Conservation (phyloP, 2,113 vertebrate genomes). For the Psittacara wagleri region DNA sequence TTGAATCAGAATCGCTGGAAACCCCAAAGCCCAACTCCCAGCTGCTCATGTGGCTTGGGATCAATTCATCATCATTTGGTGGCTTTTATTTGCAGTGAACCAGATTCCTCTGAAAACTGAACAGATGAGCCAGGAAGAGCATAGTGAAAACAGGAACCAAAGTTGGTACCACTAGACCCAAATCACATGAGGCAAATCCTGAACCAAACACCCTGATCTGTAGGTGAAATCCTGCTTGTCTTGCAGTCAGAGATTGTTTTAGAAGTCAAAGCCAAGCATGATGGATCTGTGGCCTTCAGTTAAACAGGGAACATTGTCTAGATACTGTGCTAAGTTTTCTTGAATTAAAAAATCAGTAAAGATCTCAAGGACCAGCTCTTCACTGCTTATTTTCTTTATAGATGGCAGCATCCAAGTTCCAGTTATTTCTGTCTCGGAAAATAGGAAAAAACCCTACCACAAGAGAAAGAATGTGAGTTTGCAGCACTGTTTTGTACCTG, state of each 20-base stretch:
- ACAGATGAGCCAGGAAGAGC: neutral
- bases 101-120: neutral
- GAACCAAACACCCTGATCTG: neutral
- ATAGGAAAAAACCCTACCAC: neutral
- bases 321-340: neutral
- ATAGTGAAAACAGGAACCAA: neutral
- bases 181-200: neutral
- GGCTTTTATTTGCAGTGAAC: neutral
- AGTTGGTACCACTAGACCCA: neutral
- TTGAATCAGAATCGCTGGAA: neutral
- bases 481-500: slow-evolving; percentile 35
- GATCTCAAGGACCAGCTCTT: neutral
- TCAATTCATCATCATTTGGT: neutral
- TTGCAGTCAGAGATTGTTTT: neutral
- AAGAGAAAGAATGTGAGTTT: slow-evolving; percentile 9
- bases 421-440: slow-evolving; percentile 23
- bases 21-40: neutral
- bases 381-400: neutral
- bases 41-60: neutral
- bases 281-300: neutral
- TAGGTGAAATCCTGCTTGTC: neutral
- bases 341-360: neutral
- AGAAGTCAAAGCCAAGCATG: neutral
- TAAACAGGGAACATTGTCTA: neutral
- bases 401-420: slow-evolving; percentile 1